Evolutionary conservation across 1,140 invertebrate genomes (phyloP), one percentile per base, ranked within the genome.

Genomic region (Fopius arisanus): DNA sequence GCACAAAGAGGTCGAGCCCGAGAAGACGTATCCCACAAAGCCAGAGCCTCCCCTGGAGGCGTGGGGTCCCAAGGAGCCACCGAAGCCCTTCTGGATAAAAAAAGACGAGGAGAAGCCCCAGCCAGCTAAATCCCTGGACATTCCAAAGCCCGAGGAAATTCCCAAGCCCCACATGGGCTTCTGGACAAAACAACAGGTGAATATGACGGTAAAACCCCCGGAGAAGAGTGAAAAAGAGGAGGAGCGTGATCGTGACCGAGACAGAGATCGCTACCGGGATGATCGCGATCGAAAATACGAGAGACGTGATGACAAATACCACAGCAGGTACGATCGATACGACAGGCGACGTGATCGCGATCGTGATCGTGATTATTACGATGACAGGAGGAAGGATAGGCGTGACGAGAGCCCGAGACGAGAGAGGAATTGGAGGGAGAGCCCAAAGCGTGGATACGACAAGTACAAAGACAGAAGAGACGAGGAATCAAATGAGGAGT

Each of bases 151-250:
- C 0, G 86, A 88, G n/a, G 87, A 88, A 28, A 86, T 88, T 80
- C 87, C 87, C 1, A 88, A 88, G 40, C 87, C 87, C 0, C 87
- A 88, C 21, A 88, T 88, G 87, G 87, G 87, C 33, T 88, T 88
- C 16, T 88, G 87, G 87, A 88, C 87, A 3, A 88, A 88, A 12
- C 86, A 88, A 16, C 87, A 88, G 70, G 85, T 88, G 0, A 86
- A 87, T 12, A 87, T 88, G 86, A 73, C 83, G 0, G 79, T 81
- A 0, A 88, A 88, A 67, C 80, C 84, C 0, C 75, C 80, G 3
- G 80, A 80, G 1, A 37, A 80, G 79, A 19, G 54, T 0, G 85
- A 86, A 1, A 78, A 77, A 10, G 81, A 83, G 28, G 77, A 84
- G 26, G 77, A 81, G 21, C 74, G 79, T 21, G 80, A 85, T 5